phyloP scores from a whole-genome alignment of 2,888 invertebrate species.

The Eristalinus aeneus region DNA sequence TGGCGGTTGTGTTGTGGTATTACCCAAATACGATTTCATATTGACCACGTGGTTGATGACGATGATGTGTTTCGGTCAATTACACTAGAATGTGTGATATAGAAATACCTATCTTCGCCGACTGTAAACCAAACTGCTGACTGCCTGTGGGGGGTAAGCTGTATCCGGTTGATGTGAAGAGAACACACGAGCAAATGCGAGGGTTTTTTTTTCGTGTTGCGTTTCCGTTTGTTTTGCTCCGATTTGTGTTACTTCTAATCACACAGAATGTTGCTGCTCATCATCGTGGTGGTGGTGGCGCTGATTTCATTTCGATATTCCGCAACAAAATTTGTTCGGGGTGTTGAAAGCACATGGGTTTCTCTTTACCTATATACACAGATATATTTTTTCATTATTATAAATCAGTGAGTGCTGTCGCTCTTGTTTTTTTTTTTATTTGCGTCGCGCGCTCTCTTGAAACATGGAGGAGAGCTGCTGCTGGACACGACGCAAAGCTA shows the following conservation, averaged over 20 bases:
- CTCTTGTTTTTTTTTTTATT: conserved; percentile 35
- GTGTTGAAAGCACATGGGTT: conserved; percentile 34
- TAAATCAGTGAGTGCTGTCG: conserved; percentile 20
- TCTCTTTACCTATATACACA: conserved; percentile 10
- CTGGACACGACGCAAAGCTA: not conserved
- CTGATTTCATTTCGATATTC: conserved; percentile 39
- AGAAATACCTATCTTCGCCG: conserved; percentile 15
- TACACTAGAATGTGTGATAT: conserved; percentile 52
- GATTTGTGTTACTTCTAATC: conserved; percentile 41
- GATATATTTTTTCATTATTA: not conserved
- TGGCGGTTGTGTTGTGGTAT: not conserved
- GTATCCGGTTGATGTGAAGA: not conserved
- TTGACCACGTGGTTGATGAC: conserved; percentile 65
- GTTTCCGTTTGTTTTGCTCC: conserved; percentile 2
- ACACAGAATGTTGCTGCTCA: conserved; percentile 15
- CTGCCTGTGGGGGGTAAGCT: not conserved
- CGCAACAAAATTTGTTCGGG: conserved; percentile 7
- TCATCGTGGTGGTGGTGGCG: conserved; percentile 5
- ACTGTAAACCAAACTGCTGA: not conserved
- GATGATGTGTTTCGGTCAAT: conserved; percentile 61
- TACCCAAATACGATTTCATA: conserved; percentile 36
- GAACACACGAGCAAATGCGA: conserved; percentile 20
- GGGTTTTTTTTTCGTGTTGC: not conserved
- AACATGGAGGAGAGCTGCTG: conserved; percentile 15
- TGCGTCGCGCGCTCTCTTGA: conserved; percentile 13